Evolutionary conservation across 2,113 vertebrate genomes (phyloP), one percentile per base, ranked within the genome.

Genomic region (Phrynosoma platyrhinos): DNA sequence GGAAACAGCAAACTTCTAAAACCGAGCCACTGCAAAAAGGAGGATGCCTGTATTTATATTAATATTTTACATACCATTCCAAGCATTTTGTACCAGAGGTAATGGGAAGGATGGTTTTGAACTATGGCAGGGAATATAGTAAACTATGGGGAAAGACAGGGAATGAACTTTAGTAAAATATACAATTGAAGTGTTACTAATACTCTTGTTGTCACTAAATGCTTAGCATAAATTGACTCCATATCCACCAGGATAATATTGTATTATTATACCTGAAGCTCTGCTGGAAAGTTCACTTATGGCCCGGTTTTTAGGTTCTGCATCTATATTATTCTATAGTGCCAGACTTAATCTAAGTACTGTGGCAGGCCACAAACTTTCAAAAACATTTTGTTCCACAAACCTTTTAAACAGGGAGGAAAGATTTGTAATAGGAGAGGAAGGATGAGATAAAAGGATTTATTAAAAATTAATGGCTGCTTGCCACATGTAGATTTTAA

Each of bases 391-490:
- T 76, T 62, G n/a, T 72, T 72, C 47, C 9, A 16, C 23, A 30
- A 80, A 40, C 20, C 25, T 80, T 80, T 36, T 62, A 79, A 58
- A 71, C 1, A 36, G n/a, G 4, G 77, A 7, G 23, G 6, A n/a
- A 72, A 32, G 40, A 79, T 9, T 14, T 27, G 30, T 71, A 68
- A 36, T 30, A 10, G 13, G 13, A 40, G 64, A 72, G n/a, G n/a
- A 87, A 80, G 13, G 9, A 53, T n/a, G 47, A 66, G 32, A 66
- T 66, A 85, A 87, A 71, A 58, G 21, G 32, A 72, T 25, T 62
- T 40, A 72, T 80, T 79, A 80, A 87, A 55, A 36, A 80, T 80
- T 80, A 87, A 87, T 80, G 66, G 66, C 47, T 58, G 14, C 78
- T 76, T 85, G 72, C 47, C 14, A 40, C 68, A 86, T 72, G 13